Conservation (phyloP, 1,140 invertebrate genomes). For the Aphis craccivora region DNA sequence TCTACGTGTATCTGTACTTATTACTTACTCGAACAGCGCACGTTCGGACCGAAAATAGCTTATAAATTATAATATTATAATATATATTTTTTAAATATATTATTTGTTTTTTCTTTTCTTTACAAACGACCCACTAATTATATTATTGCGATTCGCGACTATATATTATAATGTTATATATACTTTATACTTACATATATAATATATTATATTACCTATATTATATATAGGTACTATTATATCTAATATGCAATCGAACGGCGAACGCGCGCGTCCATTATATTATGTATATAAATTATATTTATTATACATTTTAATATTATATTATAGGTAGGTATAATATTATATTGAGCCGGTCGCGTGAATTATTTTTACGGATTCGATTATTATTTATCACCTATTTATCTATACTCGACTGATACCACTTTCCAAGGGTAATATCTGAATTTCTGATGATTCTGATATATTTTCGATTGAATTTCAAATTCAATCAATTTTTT, state of each 20-base stretch:
- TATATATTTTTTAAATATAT: neutral
- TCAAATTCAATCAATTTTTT: neutral
- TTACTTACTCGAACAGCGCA: neutral
- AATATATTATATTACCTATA: neutral
- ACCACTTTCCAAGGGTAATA: neutral
- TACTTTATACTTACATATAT: no score
- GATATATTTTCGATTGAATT: neutral
- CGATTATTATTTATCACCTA: neutral
- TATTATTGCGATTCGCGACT: neutral
- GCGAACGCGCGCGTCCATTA: neutral
- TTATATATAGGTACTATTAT: neutral
- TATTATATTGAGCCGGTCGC: neutral
- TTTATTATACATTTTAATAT: no score
- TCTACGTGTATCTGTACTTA: neutral
- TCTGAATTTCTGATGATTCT: neutral
- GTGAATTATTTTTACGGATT: neutral
- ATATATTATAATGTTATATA: neutral
- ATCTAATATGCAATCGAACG: neutral
- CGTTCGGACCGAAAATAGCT: neutral
- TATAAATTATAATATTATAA: no score
- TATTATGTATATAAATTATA: neutral
- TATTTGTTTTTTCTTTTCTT: neutral
- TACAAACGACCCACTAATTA: neutral
- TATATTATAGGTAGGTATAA: neutral
- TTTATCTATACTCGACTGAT: neutral